phyloP scores from a whole-genome alignment of 2,888 invertebrate genomes.

The Philhelius pedissequus region DNA sequence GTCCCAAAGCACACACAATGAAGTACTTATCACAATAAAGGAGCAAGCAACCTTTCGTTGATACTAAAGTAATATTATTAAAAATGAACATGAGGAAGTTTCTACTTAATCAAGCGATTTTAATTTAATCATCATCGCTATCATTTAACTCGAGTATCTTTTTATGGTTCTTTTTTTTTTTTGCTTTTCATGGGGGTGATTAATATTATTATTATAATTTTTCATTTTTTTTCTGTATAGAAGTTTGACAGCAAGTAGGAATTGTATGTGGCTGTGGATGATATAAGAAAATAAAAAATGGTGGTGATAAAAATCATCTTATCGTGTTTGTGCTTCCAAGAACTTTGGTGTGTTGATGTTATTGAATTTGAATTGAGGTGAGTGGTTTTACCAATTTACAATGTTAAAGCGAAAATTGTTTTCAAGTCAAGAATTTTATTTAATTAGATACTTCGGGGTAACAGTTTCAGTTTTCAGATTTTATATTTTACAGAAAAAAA shows the following conservation, averaged over 20 bases:
- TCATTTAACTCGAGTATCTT: not conserved
- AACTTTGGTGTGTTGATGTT: no score
- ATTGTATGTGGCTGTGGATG: not conserved
- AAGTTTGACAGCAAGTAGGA: not conserved
- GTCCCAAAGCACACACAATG: not conserved
- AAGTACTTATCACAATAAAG: constrained; percentile 16
- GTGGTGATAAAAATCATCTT: no score
- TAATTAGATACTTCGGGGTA: no score
- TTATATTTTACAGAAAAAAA: no score
- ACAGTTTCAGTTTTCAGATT: no score
- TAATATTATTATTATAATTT: constrained; percentile 45
- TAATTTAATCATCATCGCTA: constrained; percentile 46
- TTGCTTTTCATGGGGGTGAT: constrained; percentile 23
- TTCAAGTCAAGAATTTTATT: no score
- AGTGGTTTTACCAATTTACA: no score
- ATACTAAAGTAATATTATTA: constrained; percentile 1
- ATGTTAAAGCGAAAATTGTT: no score
- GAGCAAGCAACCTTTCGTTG: not conserved
- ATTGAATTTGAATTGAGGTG: no score
- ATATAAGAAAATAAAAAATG: not conserved
- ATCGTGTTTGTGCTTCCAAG: no score
- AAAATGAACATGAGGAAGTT: constrained; percentile 22
- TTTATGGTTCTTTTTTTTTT: not conserved
- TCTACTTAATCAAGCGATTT: constrained; percentile 58
- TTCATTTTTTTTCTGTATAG: constrained; percentile 10